Evolutionary conservation across 37 sponge, comb jelly and placozoan species (phyloP).

Genomic region (Ephydatia muelleri): DNA sequence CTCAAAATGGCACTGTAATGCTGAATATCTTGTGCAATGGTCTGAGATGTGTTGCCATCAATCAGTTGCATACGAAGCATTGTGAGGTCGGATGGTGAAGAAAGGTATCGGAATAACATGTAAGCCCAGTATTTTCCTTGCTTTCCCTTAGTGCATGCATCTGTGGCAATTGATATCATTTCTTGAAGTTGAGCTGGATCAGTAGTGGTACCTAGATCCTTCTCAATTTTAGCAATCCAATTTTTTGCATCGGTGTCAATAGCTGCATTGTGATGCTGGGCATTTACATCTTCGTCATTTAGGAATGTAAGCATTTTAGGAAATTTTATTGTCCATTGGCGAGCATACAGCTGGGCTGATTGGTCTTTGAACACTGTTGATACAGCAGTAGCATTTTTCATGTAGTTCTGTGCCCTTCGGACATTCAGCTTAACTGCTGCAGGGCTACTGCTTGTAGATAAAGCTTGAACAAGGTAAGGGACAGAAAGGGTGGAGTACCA

Average conservation of each 20-base stretch:
- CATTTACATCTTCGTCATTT: background rate
- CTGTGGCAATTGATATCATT: background rate
- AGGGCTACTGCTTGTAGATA: background rate
- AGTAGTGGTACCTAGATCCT: background rate
- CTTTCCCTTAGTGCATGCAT: background rate
- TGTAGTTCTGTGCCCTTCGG: background rate
- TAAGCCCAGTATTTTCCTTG: conserved; percentile 20
- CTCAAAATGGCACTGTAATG: background rate
- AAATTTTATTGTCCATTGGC: background rate
- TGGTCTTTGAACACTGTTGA: background rate
- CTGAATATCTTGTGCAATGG: background rate
- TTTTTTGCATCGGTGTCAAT: background rate
- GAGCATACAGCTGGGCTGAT: background rate
- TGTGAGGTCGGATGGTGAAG: conserved; percentile 2
- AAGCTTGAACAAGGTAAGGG: conserved; percentile 5
- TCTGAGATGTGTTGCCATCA: conserved; percentile 6
- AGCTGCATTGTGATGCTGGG: background rate
- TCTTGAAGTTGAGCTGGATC: background rate
- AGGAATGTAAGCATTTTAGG: background rate
- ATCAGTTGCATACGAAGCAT: background rate
- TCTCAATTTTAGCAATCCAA: background rate
- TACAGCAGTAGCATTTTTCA: background rate
- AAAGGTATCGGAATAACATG: background rate
- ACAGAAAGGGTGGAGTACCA: background rate
- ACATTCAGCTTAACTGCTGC: background rate